Evolutionary conservation across 2,113 vertebrate species (phyloP), one percentile per base, ranked within the genome.

Genomic region (Leucoraja erinaceus): DNA sequence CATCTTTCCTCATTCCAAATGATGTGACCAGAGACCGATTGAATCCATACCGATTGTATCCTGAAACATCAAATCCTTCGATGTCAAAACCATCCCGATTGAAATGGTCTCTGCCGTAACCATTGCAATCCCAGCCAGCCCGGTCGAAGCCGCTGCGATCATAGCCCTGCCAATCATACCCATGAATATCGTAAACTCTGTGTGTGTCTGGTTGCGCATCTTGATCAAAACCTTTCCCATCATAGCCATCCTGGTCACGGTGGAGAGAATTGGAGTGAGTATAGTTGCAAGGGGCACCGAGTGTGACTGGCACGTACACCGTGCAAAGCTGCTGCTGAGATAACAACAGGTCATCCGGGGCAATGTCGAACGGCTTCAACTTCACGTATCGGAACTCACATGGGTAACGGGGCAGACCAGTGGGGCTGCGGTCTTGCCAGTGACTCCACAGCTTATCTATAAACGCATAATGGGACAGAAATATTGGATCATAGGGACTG

Each of bases 391-490:
- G 93, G 77, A 59, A 25, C 56, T n/a, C 70, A 11, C 63, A 79
- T 38, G 95, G 94, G 77, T 93, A 93, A 20, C 31, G 38, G 16
- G 66, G 77, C 56, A n/a, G 74, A 10, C 47, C 11, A 9, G 59
- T 63, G 10, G 70, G 79, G 74, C 94, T 93, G 76, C 93, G 94
- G 90, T 95, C 94, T 90, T 95, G 95, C 94, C 95, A 95, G 38
- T 93, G 93, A 18, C 66, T 93, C 95, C 95, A 95, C 63, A 95
- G 93, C 56, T 94, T 94, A 93, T 95, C 95, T 93, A 95, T 75
- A 91, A 94, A 95, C 14, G 95, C 94, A 81, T 94, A 93, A 92
- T 95, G 95, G 72, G 95, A 95, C 76, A 95, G 92, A 86, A 95
- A 95, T 70, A 95, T 92, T 54, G 95, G 95, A 86, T 95, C 95